These are phyloP conservation scores for Drepana arcuata DNA, from an alignment of 1,140 invertebrate species.

Conservation along the genomic window DNA sequence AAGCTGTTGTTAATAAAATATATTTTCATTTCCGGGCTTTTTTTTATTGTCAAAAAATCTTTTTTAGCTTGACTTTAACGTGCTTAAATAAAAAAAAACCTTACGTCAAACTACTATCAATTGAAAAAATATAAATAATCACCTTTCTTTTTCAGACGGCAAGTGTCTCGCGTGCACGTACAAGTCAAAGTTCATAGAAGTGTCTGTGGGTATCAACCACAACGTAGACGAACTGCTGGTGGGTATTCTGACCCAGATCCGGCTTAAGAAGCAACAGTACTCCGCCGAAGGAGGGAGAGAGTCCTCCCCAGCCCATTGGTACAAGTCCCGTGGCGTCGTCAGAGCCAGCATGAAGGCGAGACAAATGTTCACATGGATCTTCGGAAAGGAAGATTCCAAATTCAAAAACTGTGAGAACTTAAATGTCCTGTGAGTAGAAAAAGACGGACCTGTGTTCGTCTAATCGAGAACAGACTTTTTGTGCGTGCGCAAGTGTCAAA, in stretches of 20 bases:
- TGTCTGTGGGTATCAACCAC: slow-evolving; percentile 92
- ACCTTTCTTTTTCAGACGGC: slow-evolving; percentile 79
- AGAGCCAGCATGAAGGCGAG: slow-evolving; percentile 89
- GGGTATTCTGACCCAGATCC: slow-evolving; percentile 79
- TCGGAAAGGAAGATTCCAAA: slow-evolving; percentile 91
- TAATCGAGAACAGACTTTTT: slow-evolving; percentile 22
- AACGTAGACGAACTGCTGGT: slow-evolving; percentile 91
- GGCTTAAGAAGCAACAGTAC: slow-evolving; percentile 80
- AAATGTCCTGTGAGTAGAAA: slow-evolving; percentile 80
- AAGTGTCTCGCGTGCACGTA: slow-evolving; percentile 89
- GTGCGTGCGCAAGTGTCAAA: slow-evolving; percentile 10
- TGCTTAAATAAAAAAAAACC: no score
- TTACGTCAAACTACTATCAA: no score
- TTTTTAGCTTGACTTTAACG: no score
- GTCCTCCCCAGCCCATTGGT: slow-evolving; percentile 80
- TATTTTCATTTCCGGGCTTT: no score
- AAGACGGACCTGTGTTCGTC: slow-evolving; percentile 61
- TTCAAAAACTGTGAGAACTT: slow-evolving; percentile 93
- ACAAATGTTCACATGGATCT: slow-evolving; percentile 91
- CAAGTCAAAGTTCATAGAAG: slow-evolving; percentile 90
- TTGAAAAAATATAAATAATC: no score
- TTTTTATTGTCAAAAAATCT: no score
- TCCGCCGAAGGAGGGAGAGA: slow-evolving; percentile 73
- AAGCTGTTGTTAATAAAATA: no score
- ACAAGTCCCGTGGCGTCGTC: slow-evolving; percentile 86